Evolutionary conservation across 2,888 invertebrate genomes (phyloP), one percentile per base, ranked within the genome.

Genomic region (Spodoptera littoralis): DNA sequence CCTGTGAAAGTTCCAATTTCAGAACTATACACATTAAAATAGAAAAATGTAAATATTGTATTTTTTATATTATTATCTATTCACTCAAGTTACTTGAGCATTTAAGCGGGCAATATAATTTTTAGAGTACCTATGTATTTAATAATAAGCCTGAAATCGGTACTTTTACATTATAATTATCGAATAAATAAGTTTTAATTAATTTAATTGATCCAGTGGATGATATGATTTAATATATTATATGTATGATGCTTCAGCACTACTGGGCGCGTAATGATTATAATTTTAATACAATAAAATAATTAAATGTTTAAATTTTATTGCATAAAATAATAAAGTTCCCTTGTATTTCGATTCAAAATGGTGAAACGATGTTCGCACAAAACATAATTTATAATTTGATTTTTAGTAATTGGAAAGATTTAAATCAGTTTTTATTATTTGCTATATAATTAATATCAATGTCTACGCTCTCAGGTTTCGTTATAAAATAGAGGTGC

Each of bases 31-130:
- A 60, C 57, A 70, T 71, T 69, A 70, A 70, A 79, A 73, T 82
- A 81, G 70, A 80, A 72, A 51, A 79, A 83, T 91, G 90, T 91
- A 91, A 90, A 90, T 92, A 91, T 85, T 85, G 88, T 89, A 88
- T 87, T 88, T 87, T 87, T 85, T 81, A 77, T 79, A 82, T 62
- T 76, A 77, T 54, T 85, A 85, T 84, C 60, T 81, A 79, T 77
- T 66, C 70, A 83, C 87, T 88, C 89, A 88, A 88, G 86, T 70
- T 82, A 84, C 86, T 89, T 90, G 89, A 83, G 86, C 68, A 78
- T 77, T 62, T 78, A 73, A 79, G 82, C 78, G 79, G 84, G 81
- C 82, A 82, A 82, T 80, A 82, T 79, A 80, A 79, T 80, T 71
- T 69, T 65, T 83, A 77, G 70, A 65, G 60, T 79, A 73, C 46